A percentile compares a stretch with the other conserved stretches of the same genome.
Evolutionary conservation across 2,888 invertebrate species (phyloP).

Genomic region (Lithodes maja): DNA sequence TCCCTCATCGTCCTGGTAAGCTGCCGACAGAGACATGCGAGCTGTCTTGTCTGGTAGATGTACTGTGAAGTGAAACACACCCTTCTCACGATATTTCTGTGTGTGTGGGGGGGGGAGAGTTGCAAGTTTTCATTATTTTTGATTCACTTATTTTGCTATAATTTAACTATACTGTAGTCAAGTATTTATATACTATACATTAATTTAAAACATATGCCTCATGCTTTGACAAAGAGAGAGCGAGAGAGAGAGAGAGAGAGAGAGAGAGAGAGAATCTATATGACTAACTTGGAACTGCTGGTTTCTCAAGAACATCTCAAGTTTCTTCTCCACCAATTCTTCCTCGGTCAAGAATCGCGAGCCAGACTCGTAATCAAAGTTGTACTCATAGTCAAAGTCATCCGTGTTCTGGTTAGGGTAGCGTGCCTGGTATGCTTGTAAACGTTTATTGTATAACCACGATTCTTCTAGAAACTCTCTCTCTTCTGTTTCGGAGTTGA

Average conservation of each 20-base stretch:
- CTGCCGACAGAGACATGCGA: conserved; percentile 68
- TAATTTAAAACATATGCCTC: too few relatives aligned
- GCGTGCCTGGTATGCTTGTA: conserved; percentile 34
- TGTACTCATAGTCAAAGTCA: conserved; percentile 46
- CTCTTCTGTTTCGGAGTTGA: conserved; percentile 36
- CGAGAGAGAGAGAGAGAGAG: too few relatives aligned
- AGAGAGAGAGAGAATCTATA: too few relatives aligned
- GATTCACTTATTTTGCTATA: too few relatives aligned
- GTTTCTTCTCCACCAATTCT: conserved; percentile 61
- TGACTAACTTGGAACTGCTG: conserved; percentile 56
- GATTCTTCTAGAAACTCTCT: conserved; percentile 41
- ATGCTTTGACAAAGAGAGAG: too few relatives aligned
- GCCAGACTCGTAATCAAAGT: conserved; percentile 50
- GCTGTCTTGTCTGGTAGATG: conserved; percentile 58
- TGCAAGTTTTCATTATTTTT: too few relatives aligned
- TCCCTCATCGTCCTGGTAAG: conserved; percentile 71
- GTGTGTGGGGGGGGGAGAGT: not conserved
- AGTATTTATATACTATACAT: too few relatives aligned
- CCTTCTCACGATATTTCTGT: conserved; percentile 69
- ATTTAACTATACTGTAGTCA: too few relatives aligned
- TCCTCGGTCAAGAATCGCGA: conserved; percentile 43
- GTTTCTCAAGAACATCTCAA: conserved; percentile 59
- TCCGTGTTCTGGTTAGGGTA: conserved; percentile 29
- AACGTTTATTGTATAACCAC: conserved; percentile 46
- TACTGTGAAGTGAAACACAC: conserved; percentile 67